phyloP scores from a whole-genome alignment of 2,113 vertebrate species.

The Chloebia gouldiae region DNA sequence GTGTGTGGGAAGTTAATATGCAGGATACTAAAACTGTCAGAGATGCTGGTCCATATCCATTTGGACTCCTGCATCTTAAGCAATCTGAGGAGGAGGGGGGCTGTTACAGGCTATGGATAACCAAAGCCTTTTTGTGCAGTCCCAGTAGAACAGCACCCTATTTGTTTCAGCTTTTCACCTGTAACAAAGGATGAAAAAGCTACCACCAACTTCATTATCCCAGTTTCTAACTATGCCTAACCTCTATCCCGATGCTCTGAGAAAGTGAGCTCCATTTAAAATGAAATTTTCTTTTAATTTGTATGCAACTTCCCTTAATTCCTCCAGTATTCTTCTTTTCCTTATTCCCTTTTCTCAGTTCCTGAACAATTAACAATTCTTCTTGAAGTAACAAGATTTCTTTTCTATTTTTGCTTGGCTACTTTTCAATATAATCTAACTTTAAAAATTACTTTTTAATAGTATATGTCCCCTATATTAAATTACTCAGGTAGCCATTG shows the following conservation, averaged over 20 bases:
- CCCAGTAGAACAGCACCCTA: neutral
- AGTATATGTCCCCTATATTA: neutral
- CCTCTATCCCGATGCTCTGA: neutral
- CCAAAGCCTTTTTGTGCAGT: neutral
- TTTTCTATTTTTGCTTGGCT: neutral
- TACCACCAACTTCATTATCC: neutral
- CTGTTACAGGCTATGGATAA: fast-evolving
- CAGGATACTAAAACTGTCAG: neutral
- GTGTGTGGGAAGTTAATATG: neutral
- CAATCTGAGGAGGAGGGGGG: neutral
- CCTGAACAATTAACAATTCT: neutral
- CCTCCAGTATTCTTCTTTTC: neutral
- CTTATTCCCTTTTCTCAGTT: neutral
- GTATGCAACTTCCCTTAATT: neutral
- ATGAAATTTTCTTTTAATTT: neutral
- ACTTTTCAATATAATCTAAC: neutral
- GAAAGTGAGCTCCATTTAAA: neutral
- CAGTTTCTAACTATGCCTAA: neutral
- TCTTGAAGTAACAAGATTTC: neutral
- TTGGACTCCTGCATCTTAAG: neutral
- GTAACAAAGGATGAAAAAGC: neutral
- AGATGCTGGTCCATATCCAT: neutral
- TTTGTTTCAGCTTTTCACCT: neutral
- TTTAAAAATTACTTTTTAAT: neutral
- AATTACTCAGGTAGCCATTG: neutral